Conservation (phyloP, 2,797 vertebrate species). For the Lepus townsendii region DNA sequence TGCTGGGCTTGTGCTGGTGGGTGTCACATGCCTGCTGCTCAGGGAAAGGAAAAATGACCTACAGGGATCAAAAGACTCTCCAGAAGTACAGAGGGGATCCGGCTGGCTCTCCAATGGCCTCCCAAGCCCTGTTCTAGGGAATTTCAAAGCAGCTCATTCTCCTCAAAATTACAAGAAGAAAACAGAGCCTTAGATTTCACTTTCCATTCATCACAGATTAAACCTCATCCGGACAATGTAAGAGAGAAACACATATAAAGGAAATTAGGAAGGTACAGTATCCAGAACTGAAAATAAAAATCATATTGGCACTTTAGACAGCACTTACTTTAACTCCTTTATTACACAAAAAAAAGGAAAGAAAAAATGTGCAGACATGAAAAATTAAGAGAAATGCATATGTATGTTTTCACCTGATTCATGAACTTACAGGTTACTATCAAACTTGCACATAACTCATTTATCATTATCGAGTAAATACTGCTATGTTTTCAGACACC, state of each 20-base stretch:
- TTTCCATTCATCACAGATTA: neutral
- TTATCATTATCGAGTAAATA: neutral
- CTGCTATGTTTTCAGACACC: neutral
- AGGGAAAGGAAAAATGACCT: neutral
- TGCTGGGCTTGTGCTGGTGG: neutral
- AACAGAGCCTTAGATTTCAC: neutral
- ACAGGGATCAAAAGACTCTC: neutral
- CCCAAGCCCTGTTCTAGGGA: neutral
- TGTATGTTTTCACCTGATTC: neutral
- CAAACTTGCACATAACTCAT: neutral
- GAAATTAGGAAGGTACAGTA: neutral
- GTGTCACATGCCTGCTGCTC: neutral
- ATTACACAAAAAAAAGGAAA: neutral
- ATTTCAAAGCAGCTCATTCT: neutral
- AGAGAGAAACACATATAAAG: neutral
- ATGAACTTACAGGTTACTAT: neutral
- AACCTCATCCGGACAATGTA: neutral
- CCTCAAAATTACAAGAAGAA: neutral
- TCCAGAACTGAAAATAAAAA: neutral
- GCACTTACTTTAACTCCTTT: neutral
- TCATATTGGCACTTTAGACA: neutral
- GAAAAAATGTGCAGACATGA: neutral
- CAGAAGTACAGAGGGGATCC: neutral
- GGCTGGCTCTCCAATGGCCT: neutral
- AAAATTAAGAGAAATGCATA: neutral